Evolutionary conservation across 2,797 vertebrate species (phyloP).

Genomic region (Acanthurus tractus): DNA sequence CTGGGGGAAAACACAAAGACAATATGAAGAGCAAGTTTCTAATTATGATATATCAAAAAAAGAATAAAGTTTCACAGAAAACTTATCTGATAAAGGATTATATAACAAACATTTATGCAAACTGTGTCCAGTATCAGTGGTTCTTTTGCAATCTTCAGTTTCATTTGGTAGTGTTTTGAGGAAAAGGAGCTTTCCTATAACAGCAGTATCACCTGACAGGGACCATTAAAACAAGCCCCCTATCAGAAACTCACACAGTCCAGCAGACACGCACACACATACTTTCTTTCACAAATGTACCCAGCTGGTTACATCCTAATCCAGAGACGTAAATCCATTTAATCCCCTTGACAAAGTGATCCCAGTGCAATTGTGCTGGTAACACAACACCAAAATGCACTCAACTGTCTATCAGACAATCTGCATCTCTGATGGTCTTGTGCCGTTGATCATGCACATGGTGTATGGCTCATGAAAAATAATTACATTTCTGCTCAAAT

Average conservation of each 20-base stretch:
- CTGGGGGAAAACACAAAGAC: not conserved
- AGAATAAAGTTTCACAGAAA: not conserved
- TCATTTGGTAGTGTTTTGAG: constrained; percentile 35
- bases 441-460: constrained; percentile 56
- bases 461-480: constrained; percentile 46
- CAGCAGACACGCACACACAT: constrained; percentile 38
- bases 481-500: constrained; percentile 59
- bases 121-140: not conserved
- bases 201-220: constrained; percentile 67
- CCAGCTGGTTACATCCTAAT: constrained; percentile 86
- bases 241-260: constrained; percentile 45
- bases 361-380: constrained; percentile 79
- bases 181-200: constrained; percentile 66
- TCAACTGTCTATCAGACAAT: constrained; percentile 73
- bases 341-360: constrained; percentile 84
- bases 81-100: constrained; percentile 13
- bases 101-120: not conserved
- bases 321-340: constrained; percentile 82
- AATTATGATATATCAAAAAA: constrained; percentile 1
- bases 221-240: constrained; percentile 71
- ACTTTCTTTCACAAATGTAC: constrained; percentile 76
- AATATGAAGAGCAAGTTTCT: not conserved
- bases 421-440: constrained; percentile 63
- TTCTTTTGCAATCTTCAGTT: constrained; percentile 28
- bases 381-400: constrained; percentile 79